phyloP scores from a whole-genome alignment of 2,888 invertebrate species.

The Gastrophysa polygoni region DNA sequence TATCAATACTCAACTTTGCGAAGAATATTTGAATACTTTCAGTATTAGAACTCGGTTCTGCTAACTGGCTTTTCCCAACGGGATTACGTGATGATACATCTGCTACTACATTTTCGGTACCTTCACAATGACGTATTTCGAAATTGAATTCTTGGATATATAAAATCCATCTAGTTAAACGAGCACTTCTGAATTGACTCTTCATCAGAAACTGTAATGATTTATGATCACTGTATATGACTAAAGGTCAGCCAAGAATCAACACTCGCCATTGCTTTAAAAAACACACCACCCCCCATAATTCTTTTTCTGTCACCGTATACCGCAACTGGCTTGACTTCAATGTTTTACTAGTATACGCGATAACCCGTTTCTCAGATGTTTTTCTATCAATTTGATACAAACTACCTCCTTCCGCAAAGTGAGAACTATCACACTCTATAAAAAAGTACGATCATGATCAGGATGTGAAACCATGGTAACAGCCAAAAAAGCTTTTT shows the following conservation, averaged over 20 bases:
- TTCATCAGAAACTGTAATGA: slow-evolving; percentile 18
- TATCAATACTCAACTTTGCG: too few relatives aligned
- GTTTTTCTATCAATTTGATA: slow-evolving; percentile 1
- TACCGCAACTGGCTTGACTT: slow-evolving; percentile 7
- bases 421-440: slow-evolving; percentile 10
- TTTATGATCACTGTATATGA: slow-evolving; percentile 25
- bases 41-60: too few relatives aligned
- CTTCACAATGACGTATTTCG: slow-evolving; percentile 17
- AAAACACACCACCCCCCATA: slow-evolving; percentile 11
- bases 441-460: slow-evolving; percentile 7
- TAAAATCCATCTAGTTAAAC: slow-evolving; percentile 25
- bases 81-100: too few relatives aligned
- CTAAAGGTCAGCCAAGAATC: slow-evolving; percentile 14
- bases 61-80: too few relatives aligned
- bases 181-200: slow-evolving; percentile 11
- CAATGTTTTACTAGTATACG: slow-evolving; percentile 22
- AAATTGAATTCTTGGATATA: slow-evolving; percentile 24
- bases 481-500: slow-evolving; percentile 13
- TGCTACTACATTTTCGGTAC: slow-evolving; percentile 21
- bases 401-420: slow-evolving; percentile 1
- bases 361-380: slow-evolving; percentile 13
- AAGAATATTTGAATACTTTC: too few relatives aligned
- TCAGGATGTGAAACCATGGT: slow-evolving; percentile 24
- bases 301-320: slow-evolving; percentile 23
- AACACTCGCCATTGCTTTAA: slow-evolving; percentile 22